These are phyloP conservation scores for Misgurnus anguillicaudatus DNA, from an alignment of 2,113 vertebrate genomes.

Conservation along the genomic window DNA sequence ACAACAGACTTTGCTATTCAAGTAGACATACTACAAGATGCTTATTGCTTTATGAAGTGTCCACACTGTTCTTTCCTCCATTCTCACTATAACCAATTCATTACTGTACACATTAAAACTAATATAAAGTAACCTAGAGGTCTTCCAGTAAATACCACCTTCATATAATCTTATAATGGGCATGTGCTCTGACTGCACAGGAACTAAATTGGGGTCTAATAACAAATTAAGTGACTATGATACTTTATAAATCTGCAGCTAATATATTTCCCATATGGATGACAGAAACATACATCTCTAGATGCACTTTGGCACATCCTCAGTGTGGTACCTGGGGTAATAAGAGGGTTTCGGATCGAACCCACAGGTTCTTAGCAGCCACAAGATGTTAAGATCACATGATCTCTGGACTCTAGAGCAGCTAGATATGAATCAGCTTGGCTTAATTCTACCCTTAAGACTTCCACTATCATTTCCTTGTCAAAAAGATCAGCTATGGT, in stretches of 20 bases:
- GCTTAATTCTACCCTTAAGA: conserved; percentile 4
- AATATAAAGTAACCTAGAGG: conserved; percentile 55
- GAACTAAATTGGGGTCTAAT: conserved; percentile 31
- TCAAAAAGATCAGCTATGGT: conserved; percentile 56
- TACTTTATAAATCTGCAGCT: not conserved
- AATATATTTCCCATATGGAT: not conserved
- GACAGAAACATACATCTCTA: not conserved
- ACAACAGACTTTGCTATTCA: not conserved
- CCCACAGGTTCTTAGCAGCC: no score
- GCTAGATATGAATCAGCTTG: conserved; percentile 8
- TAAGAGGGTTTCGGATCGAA: no score
- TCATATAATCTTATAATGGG: conserved; percentile 46
- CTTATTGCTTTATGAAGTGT: conserved; percentile 16
- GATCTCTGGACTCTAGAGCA: not conserved
- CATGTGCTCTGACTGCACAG: not conserved
- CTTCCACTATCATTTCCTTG: not conserved
- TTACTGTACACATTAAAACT: conserved; percentile 66
- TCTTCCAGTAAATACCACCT: conserved; percentile 54
- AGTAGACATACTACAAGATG: not conserved
- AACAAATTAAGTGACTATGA: not conserved
- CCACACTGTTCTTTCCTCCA: conserved; percentile 37
- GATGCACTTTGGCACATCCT: no score
- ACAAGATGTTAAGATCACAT: no score
- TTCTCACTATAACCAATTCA: conserved; percentile 58
- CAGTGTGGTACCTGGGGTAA: no score